Evolutionary conservation across 2,888 invertebrate genomes (phyloP).

Genomic region (Eupithecia abbreviata): DNA sequence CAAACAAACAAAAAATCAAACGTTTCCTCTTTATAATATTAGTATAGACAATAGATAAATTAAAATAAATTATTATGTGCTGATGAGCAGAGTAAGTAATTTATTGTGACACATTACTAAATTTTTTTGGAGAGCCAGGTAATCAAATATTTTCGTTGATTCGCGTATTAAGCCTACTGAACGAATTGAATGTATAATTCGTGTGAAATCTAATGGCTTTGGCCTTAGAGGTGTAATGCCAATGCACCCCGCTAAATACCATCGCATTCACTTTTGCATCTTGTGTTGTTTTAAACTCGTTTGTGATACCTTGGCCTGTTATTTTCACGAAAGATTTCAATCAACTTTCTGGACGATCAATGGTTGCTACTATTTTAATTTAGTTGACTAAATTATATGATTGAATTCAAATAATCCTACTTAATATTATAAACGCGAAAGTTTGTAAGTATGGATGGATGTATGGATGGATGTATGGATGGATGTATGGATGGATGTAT

Average conservation of each 20-base stretch:
- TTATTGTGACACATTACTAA: neutral
- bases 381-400: too few species aligned
- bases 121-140: neutral
- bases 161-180: slow-evolving; percentile 16
- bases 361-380: neutral
- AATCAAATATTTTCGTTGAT: slow-evolving; percentile 10
- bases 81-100: neutral
- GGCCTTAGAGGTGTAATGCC: slow-evolving; percentile 45
- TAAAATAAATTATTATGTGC: neutral
- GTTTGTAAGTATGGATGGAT: too few species aligned
- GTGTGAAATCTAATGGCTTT: slow-evolving; percentile 44
- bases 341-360: neutral
- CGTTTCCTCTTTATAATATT: too few species aligned
- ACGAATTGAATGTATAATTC: slow-evolving; percentile 37
- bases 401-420: too few species aligned
- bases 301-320: slow-evolving; percentile 29
- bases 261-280: slow-evolving; percentile 48
- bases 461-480: too few species aligned
- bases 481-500: too few species aligned
- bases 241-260: slow-evolving; percentile 45
- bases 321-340: slow-evolving; percentile 6
- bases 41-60: too few species aligned
- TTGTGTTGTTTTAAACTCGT: slow-evolving; percentile 35
- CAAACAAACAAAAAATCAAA: too few species aligned
- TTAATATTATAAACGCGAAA: too few species aligned